Conservation (phyloP, 2,888 invertebrate species). For the Cephus pulcher region DNA sequence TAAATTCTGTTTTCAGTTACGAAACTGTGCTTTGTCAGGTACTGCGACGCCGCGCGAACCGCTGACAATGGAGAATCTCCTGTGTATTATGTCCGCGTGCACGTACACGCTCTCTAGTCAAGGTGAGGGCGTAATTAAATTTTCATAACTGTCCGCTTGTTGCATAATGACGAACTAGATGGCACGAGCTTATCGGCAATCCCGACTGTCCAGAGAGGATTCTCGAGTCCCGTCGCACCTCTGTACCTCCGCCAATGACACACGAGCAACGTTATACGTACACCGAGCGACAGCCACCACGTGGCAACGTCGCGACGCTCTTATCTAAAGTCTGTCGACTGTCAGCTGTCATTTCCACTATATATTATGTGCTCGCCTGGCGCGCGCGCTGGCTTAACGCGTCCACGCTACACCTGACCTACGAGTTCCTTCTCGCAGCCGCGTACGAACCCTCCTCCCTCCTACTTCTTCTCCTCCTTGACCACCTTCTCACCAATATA, state of each 20-base stretch:
- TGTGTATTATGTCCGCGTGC: slow-evolving; percentile 37
- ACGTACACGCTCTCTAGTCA: slow-evolving; percentile 24
- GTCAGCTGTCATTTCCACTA: slow-evolving; percentile 19
- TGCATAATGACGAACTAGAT: slow-evolving; percentile 41
- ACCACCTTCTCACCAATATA: not conserved
- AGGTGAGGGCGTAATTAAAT: slow-evolving; percentile 53
- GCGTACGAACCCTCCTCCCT: not conserved
- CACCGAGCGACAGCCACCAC: slow-evolving; percentile 6
- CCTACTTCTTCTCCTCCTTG: not conserved
- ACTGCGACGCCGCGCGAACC: slow-evolving; percentile 21
- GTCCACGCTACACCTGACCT: not conserved
- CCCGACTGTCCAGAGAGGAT: not conserved
- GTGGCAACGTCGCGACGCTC: slow-evolving; percentile 16
- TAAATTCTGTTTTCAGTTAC: slow-evolving; percentile 38
- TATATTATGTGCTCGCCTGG: not conserved
- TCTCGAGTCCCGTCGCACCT: not conserved
- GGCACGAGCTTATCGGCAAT: slow-evolving; percentile 7
- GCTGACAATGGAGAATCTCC: slow-evolving; percentile 42
- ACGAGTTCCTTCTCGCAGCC: not conserved
- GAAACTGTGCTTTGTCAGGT: slow-evolving; percentile 32
- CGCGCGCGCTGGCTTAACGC: slow-evolving; percentile 4
- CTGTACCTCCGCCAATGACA: not conserved
- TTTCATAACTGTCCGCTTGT: slow-evolving; percentile 47
- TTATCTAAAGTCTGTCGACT: slow-evolving; percentile 20
- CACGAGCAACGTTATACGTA: not conserved